Conservation (phyloP, 2,797 vertebrate species). For the Hemibagrus guttatus region DNA sequence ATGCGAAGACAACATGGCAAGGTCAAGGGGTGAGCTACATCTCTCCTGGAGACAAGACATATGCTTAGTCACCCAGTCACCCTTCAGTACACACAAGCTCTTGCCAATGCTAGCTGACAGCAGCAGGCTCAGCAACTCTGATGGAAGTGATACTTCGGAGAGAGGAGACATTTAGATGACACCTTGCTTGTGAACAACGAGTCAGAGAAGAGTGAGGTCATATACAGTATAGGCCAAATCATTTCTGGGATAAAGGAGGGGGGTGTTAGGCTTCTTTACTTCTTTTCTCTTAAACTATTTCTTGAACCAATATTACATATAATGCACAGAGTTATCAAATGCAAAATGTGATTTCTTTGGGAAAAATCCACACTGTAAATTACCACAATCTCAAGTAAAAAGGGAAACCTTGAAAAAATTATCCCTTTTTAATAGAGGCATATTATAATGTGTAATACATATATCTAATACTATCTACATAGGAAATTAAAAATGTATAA, state of each 20-base stretch:
- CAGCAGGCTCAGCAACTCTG: conserved; percentile 10
- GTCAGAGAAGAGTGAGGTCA: conserved; percentile 8
- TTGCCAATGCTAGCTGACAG: conserved; percentile 29
- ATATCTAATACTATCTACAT: no score
- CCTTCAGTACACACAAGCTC: conserved; percentile 29
- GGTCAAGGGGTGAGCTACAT: conserved; percentile 43
- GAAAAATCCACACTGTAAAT: no score
- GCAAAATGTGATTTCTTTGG: no score
- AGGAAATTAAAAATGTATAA: no score
- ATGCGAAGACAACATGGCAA: conserved; percentile 27
- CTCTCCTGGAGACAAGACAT: conserved; percentile 27
- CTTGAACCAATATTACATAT: neutral
- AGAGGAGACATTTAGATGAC: conserved; percentile 19
- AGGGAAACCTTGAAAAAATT: no score
- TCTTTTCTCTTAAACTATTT: no score
- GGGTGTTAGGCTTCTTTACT: neutral
- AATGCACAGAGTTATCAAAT: neutral
- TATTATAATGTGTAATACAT: no score
- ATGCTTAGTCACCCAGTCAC: conserved; percentile 41
- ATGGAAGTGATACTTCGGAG: neutral
- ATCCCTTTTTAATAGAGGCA: no score
- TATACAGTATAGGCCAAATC: neutral
- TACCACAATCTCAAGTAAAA: no score
- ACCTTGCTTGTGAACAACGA: conserved; percentile 9
- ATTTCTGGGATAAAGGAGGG: neutral